These are phyloP conservation scores for Leucopternis melanops DNA, from an alignment of 2,113 vertebrate species.

Conservation along the genomic window DNA sequence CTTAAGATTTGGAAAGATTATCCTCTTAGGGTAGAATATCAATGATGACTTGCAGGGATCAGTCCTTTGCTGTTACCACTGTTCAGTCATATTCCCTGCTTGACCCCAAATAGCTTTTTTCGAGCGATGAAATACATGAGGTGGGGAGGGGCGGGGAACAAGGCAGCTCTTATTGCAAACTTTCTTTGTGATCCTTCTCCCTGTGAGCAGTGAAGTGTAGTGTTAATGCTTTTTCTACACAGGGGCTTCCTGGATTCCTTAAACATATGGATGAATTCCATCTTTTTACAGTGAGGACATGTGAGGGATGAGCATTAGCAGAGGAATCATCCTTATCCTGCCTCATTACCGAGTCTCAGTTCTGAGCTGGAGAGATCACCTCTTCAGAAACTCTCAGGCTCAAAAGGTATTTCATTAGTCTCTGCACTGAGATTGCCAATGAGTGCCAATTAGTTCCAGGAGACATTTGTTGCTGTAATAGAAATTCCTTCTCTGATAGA, in stretches of 20 bases:
- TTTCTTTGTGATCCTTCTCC: background rate
- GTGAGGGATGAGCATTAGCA: background rate
- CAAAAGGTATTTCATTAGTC: conserved; percentile 37
- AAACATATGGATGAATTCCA: background rate
- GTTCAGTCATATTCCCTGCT: background rate
- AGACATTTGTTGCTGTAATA: conserved; percentile 3
- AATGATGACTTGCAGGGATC: background rate
- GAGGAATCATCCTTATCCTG: background rate
- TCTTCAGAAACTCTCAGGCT: conserved; percentile 28
- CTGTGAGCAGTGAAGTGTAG: background rate
- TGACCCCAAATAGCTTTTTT: background rate
- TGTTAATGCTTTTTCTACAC: background rate
- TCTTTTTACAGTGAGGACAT: background rate
- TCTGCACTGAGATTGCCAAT: background rate
- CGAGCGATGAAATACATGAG: accelerated
- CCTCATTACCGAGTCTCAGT: background rate
- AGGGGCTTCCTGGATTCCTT: background rate
- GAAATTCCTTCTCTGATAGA: background rate
- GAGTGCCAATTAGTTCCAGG: conserved; percentile 39
- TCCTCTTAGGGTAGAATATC: background rate
- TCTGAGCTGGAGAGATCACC: conserved; percentile 2
- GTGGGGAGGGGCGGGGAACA: too few species aligned
- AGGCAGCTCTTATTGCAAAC: background rate
- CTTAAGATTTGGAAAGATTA: background rate
- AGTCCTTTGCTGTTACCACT: background rate